Percentiles rank a stretch among this genome's conserved stretches.
phyloP scores from a whole-genome alignment of 2,888 invertebrate species.

The Poecilobothrus nobilitatus region DNA sequence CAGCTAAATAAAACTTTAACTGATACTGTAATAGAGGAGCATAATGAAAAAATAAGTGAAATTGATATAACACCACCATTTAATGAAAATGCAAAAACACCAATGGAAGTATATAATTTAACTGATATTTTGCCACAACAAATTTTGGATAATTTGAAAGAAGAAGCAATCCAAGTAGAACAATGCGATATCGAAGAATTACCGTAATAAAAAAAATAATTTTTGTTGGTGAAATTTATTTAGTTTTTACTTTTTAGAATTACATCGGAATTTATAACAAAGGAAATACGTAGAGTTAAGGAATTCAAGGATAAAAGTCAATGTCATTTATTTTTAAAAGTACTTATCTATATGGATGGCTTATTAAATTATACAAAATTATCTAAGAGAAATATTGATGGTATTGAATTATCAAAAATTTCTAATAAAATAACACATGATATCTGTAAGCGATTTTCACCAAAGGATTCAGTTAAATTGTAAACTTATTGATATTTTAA shows the following conservation, averaged over 20 bases:
- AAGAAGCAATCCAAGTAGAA: slow-evolving; percentile 34
- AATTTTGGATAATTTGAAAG: slow-evolving; percentile 34
- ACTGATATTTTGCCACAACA: slow-evolving; percentile 32
- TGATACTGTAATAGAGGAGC: slow-evolving; percentile 20
- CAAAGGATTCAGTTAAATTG: slow-evolving; percentile 25
- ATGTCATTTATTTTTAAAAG: slow-evolving; percentile 31
- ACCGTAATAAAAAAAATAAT: slow-evolving; percentile 31
- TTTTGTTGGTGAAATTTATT: too few relatives aligned
- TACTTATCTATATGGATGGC: slow-evolving; percentile 39
- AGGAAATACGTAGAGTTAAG: slow-evolving; percentile 14
- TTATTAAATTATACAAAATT: slow-evolving; percentile 32
- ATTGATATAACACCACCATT: slow-evolving; percentile 32
- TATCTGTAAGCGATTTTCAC: slow-evolving; percentile 34
- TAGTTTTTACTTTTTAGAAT: slow-evolving; percentile 30
- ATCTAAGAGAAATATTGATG: slow-evolving; percentile 28
- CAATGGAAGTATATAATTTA: slow-evolving; percentile 33
- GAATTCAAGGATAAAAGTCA: slow-evolving; percentile 14
- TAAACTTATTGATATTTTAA: slow-evolving; percentile 16
- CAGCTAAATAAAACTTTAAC: slow-evolving; percentile 34
- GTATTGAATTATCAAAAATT: slow-evolving; percentile 33
- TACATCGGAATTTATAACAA: slow-evolving; percentile 30
- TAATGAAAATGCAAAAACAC: slow-evolving; percentile 31
- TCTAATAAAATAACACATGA: slow-evolving; percentile 40
- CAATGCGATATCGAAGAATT: slow-evolving; percentile 28
- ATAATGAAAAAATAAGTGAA: slow-evolving; percentile 23